These are phyloP conservation scores for Plagodis pulveraria DNA, from an alignment of 2,888 invertebrate species.

Conservation along the genomic window DNA sequence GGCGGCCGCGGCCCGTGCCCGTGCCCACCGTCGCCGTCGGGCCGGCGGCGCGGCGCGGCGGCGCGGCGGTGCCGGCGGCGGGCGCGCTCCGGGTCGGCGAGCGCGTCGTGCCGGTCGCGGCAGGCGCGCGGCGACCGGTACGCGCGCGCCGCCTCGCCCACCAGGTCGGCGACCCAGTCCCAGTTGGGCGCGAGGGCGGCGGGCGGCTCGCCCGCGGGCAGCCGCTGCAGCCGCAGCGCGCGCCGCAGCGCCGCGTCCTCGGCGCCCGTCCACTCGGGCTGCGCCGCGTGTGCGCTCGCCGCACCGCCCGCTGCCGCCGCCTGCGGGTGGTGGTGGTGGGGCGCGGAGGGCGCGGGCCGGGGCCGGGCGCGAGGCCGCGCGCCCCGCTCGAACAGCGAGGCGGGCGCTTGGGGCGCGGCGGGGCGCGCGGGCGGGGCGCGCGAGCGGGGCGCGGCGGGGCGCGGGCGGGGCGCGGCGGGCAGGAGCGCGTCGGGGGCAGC, in stretches of 20 bases:
- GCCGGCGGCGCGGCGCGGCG: conserved; percentile 88
- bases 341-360: conserved; percentile 67
- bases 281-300: conserved; percentile 87
- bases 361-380: conserved; percentile 87
- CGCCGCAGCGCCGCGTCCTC: conserved; percentile 96
- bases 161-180: conserved; percentile 97
- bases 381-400: conserved; percentile 89
- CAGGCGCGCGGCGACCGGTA: conserved; percentile 97
- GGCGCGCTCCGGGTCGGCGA: conserved; percentile 94
- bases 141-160: conserved; percentile 93
- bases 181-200: conserved; percentile 97
- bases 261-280: conserved; percentile 95
- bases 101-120: conserved; percentile 94
- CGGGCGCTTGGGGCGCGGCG: no score
- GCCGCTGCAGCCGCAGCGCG: conserved; percentile 89
- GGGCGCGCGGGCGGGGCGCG: conserved; percentile 92
- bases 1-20: conserved; percentile 76
- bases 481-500: conserved; percentile 88
- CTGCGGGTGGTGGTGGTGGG: conserved; percentile 3
- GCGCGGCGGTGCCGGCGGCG: conserved; percentile 94
- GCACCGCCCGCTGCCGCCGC: no score
- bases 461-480: conserved; percentile 85
- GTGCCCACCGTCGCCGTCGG: conserved; percentile 85
- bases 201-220: conserved; percentile 87
- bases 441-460: conserved; percentile 90